These are phyloP conservation scores for Typhlichthys eigenmanni DNA, from an alignment of 2,797 vertebrate genomes.

Conservation along the genomic window DNA sequence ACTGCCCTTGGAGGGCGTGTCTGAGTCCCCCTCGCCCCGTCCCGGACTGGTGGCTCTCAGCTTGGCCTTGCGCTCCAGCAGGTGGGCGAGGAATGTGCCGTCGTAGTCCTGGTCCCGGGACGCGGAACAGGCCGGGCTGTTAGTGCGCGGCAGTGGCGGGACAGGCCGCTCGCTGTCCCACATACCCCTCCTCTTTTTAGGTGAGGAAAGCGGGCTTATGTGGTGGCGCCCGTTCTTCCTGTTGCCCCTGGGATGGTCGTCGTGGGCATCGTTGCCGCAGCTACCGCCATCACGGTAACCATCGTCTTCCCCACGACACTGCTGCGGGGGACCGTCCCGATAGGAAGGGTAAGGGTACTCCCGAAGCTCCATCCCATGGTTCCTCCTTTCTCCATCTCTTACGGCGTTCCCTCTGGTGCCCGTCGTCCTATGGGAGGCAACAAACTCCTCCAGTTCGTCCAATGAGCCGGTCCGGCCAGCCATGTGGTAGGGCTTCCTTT, in stretches of 20 bases:
- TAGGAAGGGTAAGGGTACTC: slow-evolving; percentile 66
- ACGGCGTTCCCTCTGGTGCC: slow-evolving; percentile 62
- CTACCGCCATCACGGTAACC: slow-evolving; percentile 55
- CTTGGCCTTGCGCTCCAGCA: slow-evolving; percentile 85
- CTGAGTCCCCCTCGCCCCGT: slow-evolving; percentile 71
- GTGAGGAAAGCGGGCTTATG: slow-evolving; percentile 76
- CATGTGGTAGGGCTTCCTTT: slow-evolving; percentile 85
- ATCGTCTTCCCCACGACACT: slow-evolving; percentile 46
- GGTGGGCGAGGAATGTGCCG: slow-evolving; percentile 80
- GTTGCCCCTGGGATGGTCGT: slow-evolving; percentile 62
- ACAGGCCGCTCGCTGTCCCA: slow-evolving; percentile 69
- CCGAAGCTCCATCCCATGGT: slow-evolving; percentile 70
- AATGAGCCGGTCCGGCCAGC: slow-evolving; percentile 84
- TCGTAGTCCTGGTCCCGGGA: slow-evolving; percentile 80
- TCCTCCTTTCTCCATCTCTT: slow-evolving; percentile 63
- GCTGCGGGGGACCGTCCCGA: slow-evolving; percentile 52
- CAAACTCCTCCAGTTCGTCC: slow-evolving; percentile 92
- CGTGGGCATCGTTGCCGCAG: slow-evolving; percentile 57
- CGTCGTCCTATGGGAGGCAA: slow-evolving; percentile 72
- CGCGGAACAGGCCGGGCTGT: slow-evolving; percentile 48
- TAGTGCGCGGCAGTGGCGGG: slow-evolving; percentile 60
- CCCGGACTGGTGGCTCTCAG: slow-evolving; percentile 46
- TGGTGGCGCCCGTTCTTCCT: slow-evolving; percentile 49
- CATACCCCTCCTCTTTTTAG: slow-evolving; percentile 79
- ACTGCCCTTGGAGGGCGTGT: slow-evolving; percentile 84